Base-by-base conservation (phyloP, 2,888 invertebrate species). In the Phytoseiulus persimilis region DNA sequence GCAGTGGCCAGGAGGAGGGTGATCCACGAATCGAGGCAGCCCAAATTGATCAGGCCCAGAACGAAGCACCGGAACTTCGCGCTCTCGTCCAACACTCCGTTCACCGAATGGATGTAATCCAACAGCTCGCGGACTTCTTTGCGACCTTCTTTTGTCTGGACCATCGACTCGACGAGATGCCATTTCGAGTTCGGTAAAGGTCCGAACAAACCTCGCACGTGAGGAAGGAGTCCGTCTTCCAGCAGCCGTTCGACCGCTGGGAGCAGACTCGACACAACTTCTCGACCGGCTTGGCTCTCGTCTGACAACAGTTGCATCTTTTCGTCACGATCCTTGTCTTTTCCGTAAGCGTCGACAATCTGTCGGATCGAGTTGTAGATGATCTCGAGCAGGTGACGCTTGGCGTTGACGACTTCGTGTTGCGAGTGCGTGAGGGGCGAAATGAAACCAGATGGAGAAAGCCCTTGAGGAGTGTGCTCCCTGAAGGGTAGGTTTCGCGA, bases 141-240 rank as follows among this genome's bases (percentile, higher is more conserved):
- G 33, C 87, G 87, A 45, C 87, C 87, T 45, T 87, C 87, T 45
- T 87, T 87, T 6, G 87, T 87, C 92, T 96, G 96, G 28, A 96
- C 95, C 14, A 96, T 96, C 83, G 96, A 95, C 93, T 97, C 96
- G 6, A 96, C 95, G 91, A 97, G 95, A 93, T 96, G 95, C 97
- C 97, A 97, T 90, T 96, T 96, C 11, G 96, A 96, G 92, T 97
- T 96, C 91, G 95, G 95, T 90, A 96, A 95, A 31, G 95, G 95
- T 83, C 97, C 97, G 92, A 97, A 97, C 83, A 96, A 95, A 6
- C 96, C 96, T 92, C 96, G 95, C 90, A 96, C 94, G 91, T 94
- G 95, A 83, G 96, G 95, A 92, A 95, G 95, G 32, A 97, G 94
- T 0, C 97, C 97, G 92, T 97, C 96, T 91, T 95, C 95, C 92